A percentile compares a stretch with the other conserved stretches of the same genome.
Conservation (phyloP, 2,113 vertebrate genomes). For the Nothoprocta pentlandii region DNA sequence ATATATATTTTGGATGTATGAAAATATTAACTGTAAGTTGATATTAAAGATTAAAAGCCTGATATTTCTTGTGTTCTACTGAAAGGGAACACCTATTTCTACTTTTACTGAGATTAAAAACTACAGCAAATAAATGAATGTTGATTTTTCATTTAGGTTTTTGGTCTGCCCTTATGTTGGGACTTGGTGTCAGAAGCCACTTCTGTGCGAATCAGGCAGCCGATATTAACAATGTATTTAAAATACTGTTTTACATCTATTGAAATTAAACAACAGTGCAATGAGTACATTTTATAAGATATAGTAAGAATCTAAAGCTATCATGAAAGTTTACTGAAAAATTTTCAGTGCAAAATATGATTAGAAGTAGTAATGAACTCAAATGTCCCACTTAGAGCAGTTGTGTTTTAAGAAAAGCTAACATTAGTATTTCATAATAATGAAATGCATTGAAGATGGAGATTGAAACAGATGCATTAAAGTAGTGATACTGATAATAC, state of each 20-base stretch:
- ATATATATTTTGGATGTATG: background rate
- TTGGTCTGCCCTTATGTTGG: conserved; percentile 34
- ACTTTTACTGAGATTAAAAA: background rate
- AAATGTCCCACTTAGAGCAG: conserved; percentile 38
- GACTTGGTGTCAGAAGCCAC: conserved; percentile 29
- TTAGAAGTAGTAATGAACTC: conserved; percentile 37
- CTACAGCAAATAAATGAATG: background rate
- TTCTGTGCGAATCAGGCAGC: conserved; percentile 30
- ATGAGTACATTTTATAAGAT: conserved; percentile 48
- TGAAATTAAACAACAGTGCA: conserved; percentile 55
- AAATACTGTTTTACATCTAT: conserved; percentile 47
- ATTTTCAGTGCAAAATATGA: conserved; percentile 26
- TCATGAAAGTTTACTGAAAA: conserved; percentile 58
- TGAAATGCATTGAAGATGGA: background rate
- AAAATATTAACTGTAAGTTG: background rate
- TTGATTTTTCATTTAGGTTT: conserved; percentile 14
- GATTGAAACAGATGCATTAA: background rate
- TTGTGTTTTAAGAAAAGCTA: conserved; percentile 34
- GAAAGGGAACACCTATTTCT: background rate
- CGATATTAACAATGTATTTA: conserved; percentile 20
- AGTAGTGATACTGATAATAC: conserved; percentile 49
- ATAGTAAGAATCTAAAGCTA: conserved; percentile 50
- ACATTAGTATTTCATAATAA: background rate
- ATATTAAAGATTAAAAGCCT: background rate
- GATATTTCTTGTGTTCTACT: background rate